phyloP scores from a whole-genome alignment of 2,888 invertebrate genomes.

The Andricus curvator region DNA sequence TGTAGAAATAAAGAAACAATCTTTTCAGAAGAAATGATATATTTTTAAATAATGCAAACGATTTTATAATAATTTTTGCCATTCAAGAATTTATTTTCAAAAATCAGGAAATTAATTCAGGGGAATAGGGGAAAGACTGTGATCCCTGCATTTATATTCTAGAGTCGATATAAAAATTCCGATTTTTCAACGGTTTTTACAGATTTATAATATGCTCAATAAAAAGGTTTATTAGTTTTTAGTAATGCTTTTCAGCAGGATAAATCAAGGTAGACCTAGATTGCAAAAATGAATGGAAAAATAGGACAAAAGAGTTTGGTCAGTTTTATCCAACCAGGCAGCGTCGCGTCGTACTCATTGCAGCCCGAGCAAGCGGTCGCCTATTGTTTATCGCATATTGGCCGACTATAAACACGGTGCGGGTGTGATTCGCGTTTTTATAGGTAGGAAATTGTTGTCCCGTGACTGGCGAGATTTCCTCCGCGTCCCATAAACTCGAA shows the following conservation, averaged over 20 bases:
- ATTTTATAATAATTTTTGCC: too few relatives aligned
- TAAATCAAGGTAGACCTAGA: background rate
- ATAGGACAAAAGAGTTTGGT: constrained; percentile 34
- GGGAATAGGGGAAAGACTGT: too few relatives aligned
- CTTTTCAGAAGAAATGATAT: too few relatives aligned
- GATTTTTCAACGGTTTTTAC: background rate
- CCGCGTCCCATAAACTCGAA: constrained; percentile 60
- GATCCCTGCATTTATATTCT: background rate
- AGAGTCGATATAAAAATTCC: background rate
- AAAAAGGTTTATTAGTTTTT: background rate
- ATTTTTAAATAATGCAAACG: too few relatives aligned
- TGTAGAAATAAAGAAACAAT: too few relatives aligned
- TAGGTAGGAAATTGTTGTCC: constrained; percentile 52
- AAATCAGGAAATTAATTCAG: too few relatives aligned
- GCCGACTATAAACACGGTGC: constrained; percentile 47
- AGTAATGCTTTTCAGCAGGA: background rate
- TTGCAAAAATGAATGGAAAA: background rate
- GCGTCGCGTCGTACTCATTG: constrained; percentile 26
- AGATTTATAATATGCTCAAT: background rate
- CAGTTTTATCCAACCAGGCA: constrained; percentile 30
- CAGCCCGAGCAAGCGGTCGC: constrained; percentile 49
- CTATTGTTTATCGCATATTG: constrained; percentile 58
- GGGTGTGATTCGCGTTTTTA: constrained; percentile 51
- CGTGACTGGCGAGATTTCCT: constrained; percentile 60
- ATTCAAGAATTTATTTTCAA: too few relatives aligned